Evolutionary conservation across 2,797 vertebrate genomes (phyloP), one percentile per base, ranked within the genome.

Genomic region (Lacerta agilis): DNA sequence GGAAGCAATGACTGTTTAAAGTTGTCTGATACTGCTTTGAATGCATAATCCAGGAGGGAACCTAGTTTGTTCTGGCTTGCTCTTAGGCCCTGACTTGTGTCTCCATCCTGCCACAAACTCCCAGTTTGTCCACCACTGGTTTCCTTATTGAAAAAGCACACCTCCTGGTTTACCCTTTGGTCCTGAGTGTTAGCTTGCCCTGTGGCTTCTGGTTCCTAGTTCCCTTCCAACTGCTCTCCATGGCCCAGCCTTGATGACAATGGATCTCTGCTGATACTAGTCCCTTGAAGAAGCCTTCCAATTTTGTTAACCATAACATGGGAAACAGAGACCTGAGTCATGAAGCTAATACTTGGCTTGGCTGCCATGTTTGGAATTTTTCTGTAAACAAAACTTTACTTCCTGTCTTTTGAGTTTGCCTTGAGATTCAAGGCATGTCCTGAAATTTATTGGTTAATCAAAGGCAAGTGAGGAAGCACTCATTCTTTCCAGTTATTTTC

Each of bases 331-430:
- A 45, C 82, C 36, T 43, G 3, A n/a, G 90, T 90, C 72, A 85
- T 93, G 93, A 93, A 89, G 83, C 83, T 6, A 80, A 49, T 55
- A 41, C 78, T 71, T 88, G 91, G 92, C 91, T 88, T 93, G 93
- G 89, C 95, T 94, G 36, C 8, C 64, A 43, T 9, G 15, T 10
- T 41, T 33, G 8, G 75, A 38, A 27, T 29, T 90, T 82, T 1
- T 38, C 15, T 15, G 1, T 69, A 29, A 0, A 27, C n/a, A 55
- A 36, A 72, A 75, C 1, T 29, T 23, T 23, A 1, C 83, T 71
- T 41, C 23, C 75, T 75, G 36, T 76, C 25, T 58, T 89, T 49
- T 5, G 8, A n/a, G 17, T 49, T 29, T 67, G 81, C 49, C 76
- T 79, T 61, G 66, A 80, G n/a, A 81, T 76, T 81, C 41, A 27